Percentiles rank a stretch among this genome's conserved stretches.
Evolutionary conservation across 2,113 vertebrate species (phyloP).

Genomic region (Malurus elegans): DNA sequence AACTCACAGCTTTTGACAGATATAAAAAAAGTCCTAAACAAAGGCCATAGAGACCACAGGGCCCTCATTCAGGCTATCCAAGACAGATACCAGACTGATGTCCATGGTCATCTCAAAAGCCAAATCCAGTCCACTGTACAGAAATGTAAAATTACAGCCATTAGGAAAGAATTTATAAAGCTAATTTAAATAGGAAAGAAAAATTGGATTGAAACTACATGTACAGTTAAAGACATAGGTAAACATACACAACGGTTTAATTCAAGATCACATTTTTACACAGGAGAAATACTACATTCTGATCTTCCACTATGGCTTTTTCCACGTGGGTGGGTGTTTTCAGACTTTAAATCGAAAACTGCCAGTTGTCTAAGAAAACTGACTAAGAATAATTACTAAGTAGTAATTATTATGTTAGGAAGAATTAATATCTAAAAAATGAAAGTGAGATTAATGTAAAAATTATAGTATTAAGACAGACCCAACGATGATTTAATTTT

Average conservation of each 20-base stretch:
- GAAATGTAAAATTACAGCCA: not conserved
- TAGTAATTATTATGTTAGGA: not conserved
- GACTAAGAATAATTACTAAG: no score
- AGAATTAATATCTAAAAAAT: not conserved
- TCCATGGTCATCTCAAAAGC: not conserved
- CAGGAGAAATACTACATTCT: not conserved
- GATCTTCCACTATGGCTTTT: slow-evolving; percentile 32
- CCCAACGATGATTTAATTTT: not conserved
- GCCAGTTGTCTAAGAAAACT: not conserved
- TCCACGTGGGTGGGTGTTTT: not conserved
- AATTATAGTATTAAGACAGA: not conserved
- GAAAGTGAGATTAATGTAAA: not conserved
- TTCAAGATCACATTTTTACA: slow-evolving; percentile 16
- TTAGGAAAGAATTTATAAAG: not conserved
- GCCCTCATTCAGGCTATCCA: not conserved
- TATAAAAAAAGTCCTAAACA: not conserved
- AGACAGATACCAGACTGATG: not conserved
- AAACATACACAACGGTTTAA: not conserved
- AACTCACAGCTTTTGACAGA: not conserved
- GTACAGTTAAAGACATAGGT: not conserved
- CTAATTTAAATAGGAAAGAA: not conserved
- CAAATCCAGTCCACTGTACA: not conserved
- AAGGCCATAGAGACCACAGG: not conserved
- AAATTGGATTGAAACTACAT: not conserved
- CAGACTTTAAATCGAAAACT: not conserved